phyloP scores from a whole-genome alignment of 1,140 invertebrate genomes.

The Drosophila nebulosa region DNA sequence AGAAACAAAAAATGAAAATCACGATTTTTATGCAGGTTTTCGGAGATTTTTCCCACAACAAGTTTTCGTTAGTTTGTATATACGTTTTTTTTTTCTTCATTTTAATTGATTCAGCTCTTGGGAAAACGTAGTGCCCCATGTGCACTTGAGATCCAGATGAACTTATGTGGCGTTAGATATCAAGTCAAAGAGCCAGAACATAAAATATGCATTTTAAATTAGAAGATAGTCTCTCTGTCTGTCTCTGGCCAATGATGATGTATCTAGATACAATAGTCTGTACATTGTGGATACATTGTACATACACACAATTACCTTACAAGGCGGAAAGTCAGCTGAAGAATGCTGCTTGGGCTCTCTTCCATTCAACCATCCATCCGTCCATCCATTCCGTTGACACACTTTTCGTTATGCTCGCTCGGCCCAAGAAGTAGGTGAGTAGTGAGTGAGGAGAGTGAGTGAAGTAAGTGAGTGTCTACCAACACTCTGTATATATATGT shows the following conservation, averaged over 20 bases:
- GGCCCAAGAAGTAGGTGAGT: constrained; percentile 62
- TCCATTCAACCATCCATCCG: background rate
- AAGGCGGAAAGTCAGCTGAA: constrained; percentile 51
- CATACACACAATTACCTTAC: background rate
- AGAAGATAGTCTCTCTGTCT: constrained; percentile 4
- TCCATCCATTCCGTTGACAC: constrained; percentile 51
- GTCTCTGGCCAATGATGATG: background rate
- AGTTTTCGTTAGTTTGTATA: constrained; percentile 38
- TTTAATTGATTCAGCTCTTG: constrained; percentile 72
- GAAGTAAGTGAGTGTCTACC: constrained; percentile 49
- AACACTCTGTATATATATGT: background rate
- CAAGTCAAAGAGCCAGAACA: constrained; percentile 24
- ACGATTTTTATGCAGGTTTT: constrained; percentile 74
- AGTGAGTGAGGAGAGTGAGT: constrained; percentile 27
- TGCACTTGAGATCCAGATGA: constrained; percentile 77
- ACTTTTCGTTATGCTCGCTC: constrained; percentile 49
- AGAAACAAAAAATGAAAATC: constrained; percentile 62
- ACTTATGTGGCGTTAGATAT: constrained; percentile 68
- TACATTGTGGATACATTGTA: background rate
- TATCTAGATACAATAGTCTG: background rate
- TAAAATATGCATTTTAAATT: constrained; percentile 51
- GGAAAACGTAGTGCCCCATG: constrained; percentile 54
- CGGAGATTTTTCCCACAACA: constrained; percentile 72
- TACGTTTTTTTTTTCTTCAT: constrained; percentile 32
- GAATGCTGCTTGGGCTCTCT: constrained; percentile 41